These are phyloP conservation scores for Drosophila buzzatii DNA, from an alignment of 2,888 invertebrate genomes.

Conservation along the genomic window DNA sequence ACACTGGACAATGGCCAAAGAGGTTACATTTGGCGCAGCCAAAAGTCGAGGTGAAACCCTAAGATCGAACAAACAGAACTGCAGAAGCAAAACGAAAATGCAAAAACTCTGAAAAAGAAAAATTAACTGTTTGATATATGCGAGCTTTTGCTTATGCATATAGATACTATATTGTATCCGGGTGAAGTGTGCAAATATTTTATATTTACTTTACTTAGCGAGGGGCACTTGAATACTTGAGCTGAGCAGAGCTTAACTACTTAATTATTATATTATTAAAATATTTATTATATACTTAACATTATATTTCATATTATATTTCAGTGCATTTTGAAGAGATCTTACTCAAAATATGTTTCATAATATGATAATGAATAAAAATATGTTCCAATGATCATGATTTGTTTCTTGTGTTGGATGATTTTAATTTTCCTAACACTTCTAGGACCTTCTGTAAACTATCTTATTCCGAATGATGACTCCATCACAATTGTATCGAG, in stretches of 20 bases:
- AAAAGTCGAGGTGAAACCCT: slow-evolving; percentile 34
- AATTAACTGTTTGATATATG: slow-evolving; percentile 20
- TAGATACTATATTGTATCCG: slow-evolving; percentile 6
- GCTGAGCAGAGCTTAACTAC: too few relatives aligned
- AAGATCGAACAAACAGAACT: slow-evolving; percentile 41
- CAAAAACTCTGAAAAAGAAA: slow-evolving; percentile 4
- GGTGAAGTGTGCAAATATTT: background rate
- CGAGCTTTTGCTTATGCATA: slow-evolving; percentile 2
- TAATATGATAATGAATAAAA: background rate
- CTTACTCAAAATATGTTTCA: background rate
- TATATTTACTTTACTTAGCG: background rate
- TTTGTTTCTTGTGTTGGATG: too few relatives aligned
- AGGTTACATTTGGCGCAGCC: slow-evolving; percentile 29
- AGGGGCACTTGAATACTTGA: background rate
- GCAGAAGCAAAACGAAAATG: slow-evolving; percentile 14
- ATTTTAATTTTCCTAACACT: too few relatives aligned
- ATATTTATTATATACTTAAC: background rate
- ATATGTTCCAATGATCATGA: background rate
- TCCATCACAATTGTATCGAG: too few relatives aligned
- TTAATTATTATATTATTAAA: too few relatives aligned
- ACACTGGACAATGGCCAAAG: slow-evolving; percentile 58
- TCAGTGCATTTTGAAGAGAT: background rate
- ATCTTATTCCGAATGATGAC: too few relatives aligned
- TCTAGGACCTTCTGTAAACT: too few relatives aligned
- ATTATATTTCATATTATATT: background rate